phyloP scores from a whole-genome alignment of 2,888 invertebrate species.

The Sinohyriopsis cumingii region DNA sequence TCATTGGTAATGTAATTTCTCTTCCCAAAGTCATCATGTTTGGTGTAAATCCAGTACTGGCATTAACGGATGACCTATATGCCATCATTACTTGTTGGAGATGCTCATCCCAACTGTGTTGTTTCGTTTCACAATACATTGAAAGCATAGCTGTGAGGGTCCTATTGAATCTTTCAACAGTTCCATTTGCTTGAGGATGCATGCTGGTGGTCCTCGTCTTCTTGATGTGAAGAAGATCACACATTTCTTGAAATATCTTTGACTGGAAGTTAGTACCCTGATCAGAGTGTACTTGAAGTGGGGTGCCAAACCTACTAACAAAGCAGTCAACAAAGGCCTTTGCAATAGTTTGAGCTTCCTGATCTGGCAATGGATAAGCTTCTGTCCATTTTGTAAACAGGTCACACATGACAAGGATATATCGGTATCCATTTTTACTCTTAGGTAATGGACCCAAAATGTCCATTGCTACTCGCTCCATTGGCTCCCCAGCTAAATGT shows the following conservation, averaged over 20 bases:
- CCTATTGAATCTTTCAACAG: too few relatives aligned
- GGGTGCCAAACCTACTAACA: constrained; percentile 12
- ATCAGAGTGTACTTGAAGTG: constrained; percentile 7
- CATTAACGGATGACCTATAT: too few relatives aligned
- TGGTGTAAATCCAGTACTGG: too few relatives aligned
- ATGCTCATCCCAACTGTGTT: too few relatives aligned
- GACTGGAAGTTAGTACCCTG: constrained; percentile 22
- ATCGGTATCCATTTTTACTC: constrained; percentile 8
- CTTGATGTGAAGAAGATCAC: constrained; percentile 11
- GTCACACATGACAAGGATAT: constrained; percentile 15
- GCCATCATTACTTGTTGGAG: too few relatives aligned
- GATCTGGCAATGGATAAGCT: constrained; percentile 7
- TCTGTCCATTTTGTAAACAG: constrained; percentile 12
- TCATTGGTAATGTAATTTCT: too few relatives aligned
- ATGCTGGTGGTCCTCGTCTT: too few relatives aligned
- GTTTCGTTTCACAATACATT: too few relatives aligned
- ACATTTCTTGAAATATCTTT: constrained; percentile 14
- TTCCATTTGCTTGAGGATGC: too few relatives aligned
- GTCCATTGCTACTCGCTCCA: constrained; percentile 12
- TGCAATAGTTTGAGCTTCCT: constrained; percentile 12
- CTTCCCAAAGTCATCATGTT: too few relatives aligned
- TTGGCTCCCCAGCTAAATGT: constrained; percentile 2
- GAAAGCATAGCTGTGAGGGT: too few relatives aligned
- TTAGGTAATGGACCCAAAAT: constrained; percentile 13
- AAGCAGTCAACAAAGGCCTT: constrained; percentile 10